These are phyloP conservation scores for Melikaiella ostensackeni DNA, from an alignment of 2,888 invertebrate species.

Conservation along the genomic window DNA sequence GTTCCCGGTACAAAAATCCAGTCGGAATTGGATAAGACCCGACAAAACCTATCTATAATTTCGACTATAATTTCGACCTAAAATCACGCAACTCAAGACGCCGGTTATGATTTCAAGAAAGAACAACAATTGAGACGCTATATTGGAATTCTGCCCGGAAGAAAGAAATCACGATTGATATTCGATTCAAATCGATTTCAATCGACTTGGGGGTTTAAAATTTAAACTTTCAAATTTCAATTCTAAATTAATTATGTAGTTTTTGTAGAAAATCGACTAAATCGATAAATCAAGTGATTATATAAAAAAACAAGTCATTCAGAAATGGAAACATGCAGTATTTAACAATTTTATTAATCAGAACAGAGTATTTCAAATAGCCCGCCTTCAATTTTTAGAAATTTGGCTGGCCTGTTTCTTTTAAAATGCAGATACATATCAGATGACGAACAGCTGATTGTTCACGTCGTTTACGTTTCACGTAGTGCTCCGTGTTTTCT, in stretches of 20 bases:
- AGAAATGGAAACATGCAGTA: background rate
- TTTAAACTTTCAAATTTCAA: no score
- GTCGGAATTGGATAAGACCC: background rate
- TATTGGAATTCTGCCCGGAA: no score
- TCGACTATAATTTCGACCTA: background rate
- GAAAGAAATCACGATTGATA: no score
- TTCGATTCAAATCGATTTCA: no score
- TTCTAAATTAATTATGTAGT: no score
- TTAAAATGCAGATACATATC: background rate
- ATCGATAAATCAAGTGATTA: no score
- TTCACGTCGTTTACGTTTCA: background rate
- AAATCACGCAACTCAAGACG: background rate
- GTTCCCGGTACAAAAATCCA: background rate
- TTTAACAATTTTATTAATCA: background rate
- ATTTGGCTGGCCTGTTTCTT: background rate
- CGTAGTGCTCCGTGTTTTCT: background rate
- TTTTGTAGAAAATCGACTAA: no score
- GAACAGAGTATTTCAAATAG: background rate
- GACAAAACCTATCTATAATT: background rate
- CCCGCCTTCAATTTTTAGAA: background rate
- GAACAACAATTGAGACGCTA: no score
- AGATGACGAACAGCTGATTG: background rate
- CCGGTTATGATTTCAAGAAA: background rate
- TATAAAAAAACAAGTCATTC: no score
- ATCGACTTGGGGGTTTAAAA: no score